Evolutionary conservation across 2,113 vertebrate species (phyloP).

Genomic region (Litocranius walleri): DNA sequence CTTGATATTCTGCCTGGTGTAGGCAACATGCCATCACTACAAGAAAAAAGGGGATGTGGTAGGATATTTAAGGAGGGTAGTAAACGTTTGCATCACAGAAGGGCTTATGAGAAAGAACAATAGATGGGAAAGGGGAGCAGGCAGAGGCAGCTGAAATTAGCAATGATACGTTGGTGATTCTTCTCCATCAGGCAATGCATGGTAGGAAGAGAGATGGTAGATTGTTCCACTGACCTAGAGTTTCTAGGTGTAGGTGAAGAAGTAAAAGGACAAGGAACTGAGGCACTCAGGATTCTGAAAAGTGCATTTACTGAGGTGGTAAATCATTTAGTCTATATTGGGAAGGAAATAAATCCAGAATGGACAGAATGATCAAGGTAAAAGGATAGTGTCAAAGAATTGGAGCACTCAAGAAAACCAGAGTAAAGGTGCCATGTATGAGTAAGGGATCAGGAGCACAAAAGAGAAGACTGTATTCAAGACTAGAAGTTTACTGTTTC

Average conservation of each 20-base stretch:
- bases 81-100: neutral
- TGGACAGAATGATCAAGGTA: neutral
- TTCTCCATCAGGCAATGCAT: neutral
- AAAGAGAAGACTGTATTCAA: neutral
- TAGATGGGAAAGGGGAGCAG: neutral
- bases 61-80: neutral
- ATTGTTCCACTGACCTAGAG: neutral
- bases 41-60: neutral
- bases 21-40: neutral
- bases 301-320: neutral
- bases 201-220: neutral
- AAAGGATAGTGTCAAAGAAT: neutral
- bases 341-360: constrained; percentile 31
- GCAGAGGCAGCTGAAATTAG: neutral
- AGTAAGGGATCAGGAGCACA: neutral
- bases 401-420: neutral
- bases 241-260: neutral
- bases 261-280: neutral
- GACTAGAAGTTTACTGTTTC: neutral
- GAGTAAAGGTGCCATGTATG: neutral
- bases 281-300: neutral
- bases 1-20: neutral
- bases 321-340: neutral
- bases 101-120: neutral
- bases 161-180: neutral